A percentile compares a stretch with the other conserved stretches of the same genome.
phyloP scores from a whole-genome alignment of 1,140 invertebrate species.

The Tetramorium alpestre region DNA sequence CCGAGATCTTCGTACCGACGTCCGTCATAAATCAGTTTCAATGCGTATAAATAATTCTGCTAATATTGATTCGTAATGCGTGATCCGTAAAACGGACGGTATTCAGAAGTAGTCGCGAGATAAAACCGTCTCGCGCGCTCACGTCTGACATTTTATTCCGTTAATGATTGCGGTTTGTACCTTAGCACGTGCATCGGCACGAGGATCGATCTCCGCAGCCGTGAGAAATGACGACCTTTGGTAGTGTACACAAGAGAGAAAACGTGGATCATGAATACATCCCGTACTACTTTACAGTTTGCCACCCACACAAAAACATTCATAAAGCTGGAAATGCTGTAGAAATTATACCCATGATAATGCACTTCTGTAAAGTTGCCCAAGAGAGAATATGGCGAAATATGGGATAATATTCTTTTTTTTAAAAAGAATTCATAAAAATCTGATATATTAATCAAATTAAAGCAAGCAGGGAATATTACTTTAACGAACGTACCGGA shows the following conservation, averaged over 20 bases:
- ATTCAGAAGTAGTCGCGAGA: background rate
- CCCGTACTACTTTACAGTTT: background rate
- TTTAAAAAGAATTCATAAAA: background rate
- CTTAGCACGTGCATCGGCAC: conserved; percentile 34
- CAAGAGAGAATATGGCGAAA: background rate
- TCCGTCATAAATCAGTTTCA: conserved; percentile 1
- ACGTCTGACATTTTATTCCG: conserved; percentile 59
- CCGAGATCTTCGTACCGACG: background rate
- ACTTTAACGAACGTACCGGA: background rate
- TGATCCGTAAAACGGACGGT: background rate
- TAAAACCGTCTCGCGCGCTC: conserved; percentile 36
- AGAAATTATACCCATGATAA: background rate
- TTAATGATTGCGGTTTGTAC: conserved; percentile 33
- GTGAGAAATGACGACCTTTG: conserved; percentile 66
- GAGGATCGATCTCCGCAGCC: conserved; percentile 20
- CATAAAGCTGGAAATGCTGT: conserved; percentile 9
- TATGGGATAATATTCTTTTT: background rate
- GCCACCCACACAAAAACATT: conserved; percentile 38
- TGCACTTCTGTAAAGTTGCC: background rate
- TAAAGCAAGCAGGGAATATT: background rate
- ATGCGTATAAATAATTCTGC: background rate
- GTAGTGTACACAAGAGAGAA: conserved; percentile 55
- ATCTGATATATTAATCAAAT: background rate
- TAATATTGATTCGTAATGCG: conserved; percentile 27
- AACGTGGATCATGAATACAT: conserved; percentile 21